These are phyloP conservation scores for Thinocorus orbignyianus DNA, from an alignment of 2,113 vertebrate species.

Conservation along the genomic window DNA sequence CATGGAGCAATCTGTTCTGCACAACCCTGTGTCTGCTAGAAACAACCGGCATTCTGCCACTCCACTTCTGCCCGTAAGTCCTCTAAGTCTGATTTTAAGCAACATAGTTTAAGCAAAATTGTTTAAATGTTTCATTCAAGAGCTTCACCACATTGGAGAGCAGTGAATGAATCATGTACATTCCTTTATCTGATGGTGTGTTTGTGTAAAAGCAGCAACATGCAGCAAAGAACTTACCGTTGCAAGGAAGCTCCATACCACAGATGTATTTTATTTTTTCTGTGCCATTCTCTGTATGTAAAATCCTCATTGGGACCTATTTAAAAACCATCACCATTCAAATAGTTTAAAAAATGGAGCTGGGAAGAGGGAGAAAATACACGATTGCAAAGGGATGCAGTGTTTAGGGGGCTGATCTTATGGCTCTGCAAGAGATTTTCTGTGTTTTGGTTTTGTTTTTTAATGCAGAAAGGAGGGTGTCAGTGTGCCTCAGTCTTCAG, in stretches of 20 bases:
- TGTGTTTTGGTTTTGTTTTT: not conserved
- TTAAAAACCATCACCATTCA: constrained; percentile 43
- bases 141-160: constrained; percentile 40
- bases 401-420: not conserved
- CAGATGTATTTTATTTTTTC: not conserved
- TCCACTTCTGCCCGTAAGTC: not conserved
- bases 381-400: not conserved
- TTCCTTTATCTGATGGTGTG: constrained; percentile 53
- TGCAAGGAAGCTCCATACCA: constrained; percentile 38
- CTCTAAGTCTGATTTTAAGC: not conserved
- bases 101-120: not conserved
- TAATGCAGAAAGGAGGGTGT: not conserved
- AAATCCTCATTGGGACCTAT: constrained; percentile 47
- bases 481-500: not conserved
- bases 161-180: constrained; percentile 41
- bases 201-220: constrained; percentile 47
- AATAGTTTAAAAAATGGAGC: constrained; percentile 14
- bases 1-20: not conserved
- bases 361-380: not conserved
- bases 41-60: not conserved
- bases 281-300: not conserved
- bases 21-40: not conserved
- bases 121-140: not conserved
- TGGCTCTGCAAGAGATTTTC: not conserved
- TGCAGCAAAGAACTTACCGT: constrained; percentile 46